These are phyloP conservation scores for Cariama cristata DNA, from an alignment of 2,113 vertebrate genomes.

Conservation along the genomic window DNA sequence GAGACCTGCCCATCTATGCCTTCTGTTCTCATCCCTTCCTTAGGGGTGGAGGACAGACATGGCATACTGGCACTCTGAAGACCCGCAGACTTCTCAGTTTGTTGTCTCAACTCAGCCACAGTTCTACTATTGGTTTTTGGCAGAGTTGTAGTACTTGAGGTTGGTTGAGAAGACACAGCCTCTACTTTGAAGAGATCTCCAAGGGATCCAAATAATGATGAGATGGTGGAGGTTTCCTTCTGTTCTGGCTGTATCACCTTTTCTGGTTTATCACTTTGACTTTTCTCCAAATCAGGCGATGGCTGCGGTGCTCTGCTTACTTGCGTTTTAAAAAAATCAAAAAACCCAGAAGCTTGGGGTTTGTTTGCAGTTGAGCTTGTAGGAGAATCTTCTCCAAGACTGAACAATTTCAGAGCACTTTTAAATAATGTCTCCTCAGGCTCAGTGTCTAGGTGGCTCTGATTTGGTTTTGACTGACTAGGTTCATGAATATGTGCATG, in stretches of 20 bases:
- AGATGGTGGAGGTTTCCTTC: slow-evolving; percentile 77
- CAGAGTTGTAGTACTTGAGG: background rate
- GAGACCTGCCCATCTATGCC: background rate
- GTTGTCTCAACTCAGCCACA: background rate
- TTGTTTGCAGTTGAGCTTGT: slow-evolving; percentile 68
- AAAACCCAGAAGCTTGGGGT: slow-evolving; percentile 79
- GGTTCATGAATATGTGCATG: slow-evolving; percentile 15
- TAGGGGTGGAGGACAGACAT: background rate
- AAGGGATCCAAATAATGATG: slow-evolving; percentile 87
- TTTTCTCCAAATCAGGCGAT: slow-evolving; percentile 50
- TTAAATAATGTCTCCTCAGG: slow-evolving; percentile 74
- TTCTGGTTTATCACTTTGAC: slow-evolving; percentile 47
- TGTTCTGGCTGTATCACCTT: slow-evolving; percentile 65
- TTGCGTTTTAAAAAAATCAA: slow-evolving; percentile 87
- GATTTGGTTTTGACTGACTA: slow-evolving; percentile 47
- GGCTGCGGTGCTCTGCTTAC: slow-evolving; percentile 73
- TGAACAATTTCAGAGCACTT: slow-evolving; percentile 72
- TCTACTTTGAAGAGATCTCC: slow-evolving; percentile 85
- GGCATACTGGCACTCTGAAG: slow-evolving; percentile 12
- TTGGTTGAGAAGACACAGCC: slow-evolving; percentile 65
- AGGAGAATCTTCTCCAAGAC: slow-evolving; percentile 65
- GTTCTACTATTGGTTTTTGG: background rate
- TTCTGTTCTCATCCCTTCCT: slow-evolving; percentile 22
- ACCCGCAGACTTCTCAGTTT: background rate
- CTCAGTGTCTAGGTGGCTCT: slow-evolving; percentile 42